Conservation (phyloP, 1,140 invertebrate genomes). For the Lethocerus indicus region DNA sequence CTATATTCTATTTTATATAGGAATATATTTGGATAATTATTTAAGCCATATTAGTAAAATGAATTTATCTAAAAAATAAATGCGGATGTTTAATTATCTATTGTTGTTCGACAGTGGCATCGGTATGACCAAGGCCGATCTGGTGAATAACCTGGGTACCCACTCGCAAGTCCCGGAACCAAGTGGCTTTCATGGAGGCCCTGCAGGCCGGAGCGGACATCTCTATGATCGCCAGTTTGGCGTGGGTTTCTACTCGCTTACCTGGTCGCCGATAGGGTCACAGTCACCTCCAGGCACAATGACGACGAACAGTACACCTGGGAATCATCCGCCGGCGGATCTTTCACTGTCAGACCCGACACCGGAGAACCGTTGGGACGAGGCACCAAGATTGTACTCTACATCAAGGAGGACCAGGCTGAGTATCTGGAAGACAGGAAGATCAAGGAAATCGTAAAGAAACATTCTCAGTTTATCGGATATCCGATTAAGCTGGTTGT, state of each 20-base stretch:
- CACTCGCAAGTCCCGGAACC: conserved; percentile 77
- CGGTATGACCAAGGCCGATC: conserved; percentile 76
- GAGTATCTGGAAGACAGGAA: conserved; percentile 78
- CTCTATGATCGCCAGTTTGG: conserved; percentile 82
- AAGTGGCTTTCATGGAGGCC: conserved; percentile 86
- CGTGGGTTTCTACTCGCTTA: conserved; percentile 94
- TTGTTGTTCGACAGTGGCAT: conserved; percentile 36
- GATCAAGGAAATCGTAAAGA: conserved; percentile 95
- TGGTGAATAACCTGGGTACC: conserved; percentile 75
- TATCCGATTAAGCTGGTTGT: conserved; percentile 94
- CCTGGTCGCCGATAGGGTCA: conserved; percentile 84
- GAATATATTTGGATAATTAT: too few relatives aligned
- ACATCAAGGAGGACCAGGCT: conserved; percentile 64
- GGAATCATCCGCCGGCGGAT: conserved; percentile 67
- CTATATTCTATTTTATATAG: too few relatives aligned
- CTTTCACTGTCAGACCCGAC: conserved; percentile 49
- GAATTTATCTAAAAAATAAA: too few relatives aligned
- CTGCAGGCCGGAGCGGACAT: conserved; percentile 72
- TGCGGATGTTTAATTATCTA: too few relatives aligned
- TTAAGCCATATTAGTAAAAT: too few relatives aligned
- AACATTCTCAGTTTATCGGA: conserved; percentile 98
- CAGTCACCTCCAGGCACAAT: conserved; percentile 88
- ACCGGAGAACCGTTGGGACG: conserved; percentile 41
- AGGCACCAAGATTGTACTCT: conserved; percentile 59
- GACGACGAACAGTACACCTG: conserved; percentile 70